These are phyloP conservation scores for Scaptodrosophila latifasciaeformis DNA, from an alignment of 2,888 invertebrate species.

Conservation along the genomic window DNA sequence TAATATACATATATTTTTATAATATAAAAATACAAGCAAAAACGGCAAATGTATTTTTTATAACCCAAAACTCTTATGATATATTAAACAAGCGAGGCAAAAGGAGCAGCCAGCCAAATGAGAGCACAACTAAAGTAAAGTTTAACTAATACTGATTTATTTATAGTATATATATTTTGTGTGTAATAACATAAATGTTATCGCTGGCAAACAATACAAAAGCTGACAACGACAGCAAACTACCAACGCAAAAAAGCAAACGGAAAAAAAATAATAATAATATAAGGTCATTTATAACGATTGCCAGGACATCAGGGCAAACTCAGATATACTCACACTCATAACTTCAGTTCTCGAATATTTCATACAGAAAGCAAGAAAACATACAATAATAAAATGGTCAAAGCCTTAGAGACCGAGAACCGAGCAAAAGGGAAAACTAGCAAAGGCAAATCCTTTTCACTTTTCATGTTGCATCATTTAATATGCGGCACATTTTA, in stretches of 20 bases:
- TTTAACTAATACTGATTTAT: slow-evolving; percentile 63
- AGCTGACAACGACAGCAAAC: slow-evolving; percentile 35
- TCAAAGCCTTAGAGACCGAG: slow-evolving; percentile 13
- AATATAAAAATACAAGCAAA: slow-evolving; percentile 1
- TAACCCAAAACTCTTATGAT: slow-evolving; percentile 27
- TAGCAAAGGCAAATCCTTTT: slow-evolving; percentile 35
- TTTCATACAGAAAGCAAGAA: too few relatives aligned
- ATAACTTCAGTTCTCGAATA: background rate
- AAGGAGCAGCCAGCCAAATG: slow-evolving; percentile 6
- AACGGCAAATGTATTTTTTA: slow-evolving; percentile 25
- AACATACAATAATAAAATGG: slow-evolving; percentile 53
- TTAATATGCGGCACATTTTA: slow-evolving; percentile 65
- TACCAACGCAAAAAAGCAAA: too few relatives aligned
- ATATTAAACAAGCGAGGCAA: slow-evolving; percentile 34
- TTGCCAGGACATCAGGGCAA: slow-evolving; percentile 18
- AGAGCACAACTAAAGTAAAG: slow-evolving; percentile 24
- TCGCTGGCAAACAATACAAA: slow-evolving; percentile 51
- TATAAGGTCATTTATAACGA: slow-evolving; percentile 63
- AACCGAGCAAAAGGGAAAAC: background rate
- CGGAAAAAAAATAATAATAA: too few relatives aligned
- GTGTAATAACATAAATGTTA: slow-evolving; percentile 64
- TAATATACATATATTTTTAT: slow-evolving; percentile 26
- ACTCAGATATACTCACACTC: background rate
- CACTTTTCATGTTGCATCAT: slow-evolving; percentile 63
- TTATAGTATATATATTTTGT: slow-evolving; percentile 46